phyloP scores from a whole-genome alignment of 2,113 vertebrate genomes.

The Embiotoca jacksoni region DNA sequence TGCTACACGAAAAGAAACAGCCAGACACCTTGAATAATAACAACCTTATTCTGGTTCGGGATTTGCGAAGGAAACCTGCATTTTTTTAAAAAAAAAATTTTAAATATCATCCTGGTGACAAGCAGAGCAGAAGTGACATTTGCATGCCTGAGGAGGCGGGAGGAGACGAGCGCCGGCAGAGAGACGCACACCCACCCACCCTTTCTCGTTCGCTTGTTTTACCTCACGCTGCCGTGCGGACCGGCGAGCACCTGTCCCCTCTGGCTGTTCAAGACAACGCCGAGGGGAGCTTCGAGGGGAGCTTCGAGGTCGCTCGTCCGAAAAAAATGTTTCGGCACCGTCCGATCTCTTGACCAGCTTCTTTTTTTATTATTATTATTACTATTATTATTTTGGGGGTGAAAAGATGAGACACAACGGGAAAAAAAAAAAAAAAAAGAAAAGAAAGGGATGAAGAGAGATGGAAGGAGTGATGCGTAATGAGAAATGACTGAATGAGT shows the following conservation, averaged over 20 bases:
- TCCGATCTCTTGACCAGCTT: not conserved
- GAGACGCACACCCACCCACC: conserved; percentile 6
- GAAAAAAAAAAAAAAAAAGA: too few relatives aligned
- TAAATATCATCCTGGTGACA: not conserved
- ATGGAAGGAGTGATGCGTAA: conserved; percentile 35
- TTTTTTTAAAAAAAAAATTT: not conserved
- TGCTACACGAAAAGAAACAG: not conserved
- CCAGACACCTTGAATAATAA: not conserved
- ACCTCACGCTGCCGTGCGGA: conserved; percentile 29
- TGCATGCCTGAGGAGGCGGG: conserved; percentile 48
- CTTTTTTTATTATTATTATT: too few relatives aligned
- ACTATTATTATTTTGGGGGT: not conserved
- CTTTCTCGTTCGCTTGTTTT: not conserved
- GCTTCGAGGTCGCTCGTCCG: not conserved
- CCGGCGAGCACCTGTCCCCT: conserved; percentile 71
- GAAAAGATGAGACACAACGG: not conserved
- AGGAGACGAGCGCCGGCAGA: conserved; percentile 43
- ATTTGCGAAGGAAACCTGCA: conserved; percentile 13
- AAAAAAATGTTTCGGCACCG: not conserved
- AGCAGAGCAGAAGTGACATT: conserved; percentile 49
- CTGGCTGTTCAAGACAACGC: conserved; percentile 30
- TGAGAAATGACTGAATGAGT: conserved; percentile 69
- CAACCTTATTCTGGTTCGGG: not conserved
- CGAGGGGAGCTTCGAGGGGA: not conserved
- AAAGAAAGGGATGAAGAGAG: not conserved